A percentile compares a stretch with the other conserved stretches of the same genome.
phyloP scores from a whole-genome alignment of 2,797 vertebrate species.

The Siniperca scherzeri region DNA sequence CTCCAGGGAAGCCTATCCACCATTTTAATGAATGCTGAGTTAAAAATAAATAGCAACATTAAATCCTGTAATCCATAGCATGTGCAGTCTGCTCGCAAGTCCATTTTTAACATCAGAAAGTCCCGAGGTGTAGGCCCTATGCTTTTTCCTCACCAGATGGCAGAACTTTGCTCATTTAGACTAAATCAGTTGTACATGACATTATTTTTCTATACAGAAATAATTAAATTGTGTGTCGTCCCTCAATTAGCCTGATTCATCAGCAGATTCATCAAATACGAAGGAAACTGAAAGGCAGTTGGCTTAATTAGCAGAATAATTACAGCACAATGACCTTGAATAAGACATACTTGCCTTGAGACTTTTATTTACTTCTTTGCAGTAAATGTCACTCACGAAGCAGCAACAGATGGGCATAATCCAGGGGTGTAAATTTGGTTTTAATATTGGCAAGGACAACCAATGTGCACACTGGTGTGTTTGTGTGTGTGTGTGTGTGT shows the following conservation, averaged over 20 bases:
- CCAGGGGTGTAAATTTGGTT: too few relatives aligned
- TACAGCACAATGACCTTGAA: conserved; percentile 38
- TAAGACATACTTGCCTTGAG: not conserved
- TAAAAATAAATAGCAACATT: conserved; percentile 58
- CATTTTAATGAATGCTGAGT: conserved; percentile 50
- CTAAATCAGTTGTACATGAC: conserved; percentile 25
- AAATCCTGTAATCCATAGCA: conserved; percentile 44
- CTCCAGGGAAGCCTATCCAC: conserved; percentile 36
- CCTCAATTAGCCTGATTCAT: conserved; percentile 27
- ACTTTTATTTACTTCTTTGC: not conserved
- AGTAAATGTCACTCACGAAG: not conserved
- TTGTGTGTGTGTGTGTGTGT: too few relatives aligned
- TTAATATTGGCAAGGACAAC: not conserved
- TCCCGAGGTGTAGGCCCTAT: conserved; percentile 2
- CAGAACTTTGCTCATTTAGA: conserved; percentile 17
- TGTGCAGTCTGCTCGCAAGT: not conserved
- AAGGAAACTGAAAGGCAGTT: not conserved
- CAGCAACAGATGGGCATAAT: not conserved
- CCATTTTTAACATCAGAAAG: conserved; percentile 20
- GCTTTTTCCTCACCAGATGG: conserved; percentile 4
- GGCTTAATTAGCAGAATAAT: conserved; percentile 31
- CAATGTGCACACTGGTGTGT: not conserved
- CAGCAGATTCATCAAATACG: conserved; percentile 12
- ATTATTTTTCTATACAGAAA: conserved; percentile 22
- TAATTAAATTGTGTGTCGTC: conserved; percentile 20